Percentiles rank a stretch among this genome's conserved stretches.
phyloP scores from a whole-genome alignment of 2,797 vertebrate genomes.

The Gallinago solitaria region DNA sequence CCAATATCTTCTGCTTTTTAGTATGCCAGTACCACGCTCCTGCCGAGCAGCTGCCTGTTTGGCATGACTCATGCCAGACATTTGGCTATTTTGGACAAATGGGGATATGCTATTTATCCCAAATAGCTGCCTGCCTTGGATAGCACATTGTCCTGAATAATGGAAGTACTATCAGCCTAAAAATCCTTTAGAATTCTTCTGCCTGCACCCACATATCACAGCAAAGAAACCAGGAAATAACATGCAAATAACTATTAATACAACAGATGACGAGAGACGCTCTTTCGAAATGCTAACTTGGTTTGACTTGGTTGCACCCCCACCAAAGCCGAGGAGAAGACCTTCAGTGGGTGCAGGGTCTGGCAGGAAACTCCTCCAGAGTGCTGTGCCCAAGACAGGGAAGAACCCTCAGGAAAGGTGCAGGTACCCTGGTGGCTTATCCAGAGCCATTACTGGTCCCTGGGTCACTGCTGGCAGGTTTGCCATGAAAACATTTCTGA shows the following conservation, averaged over 20 bases:
- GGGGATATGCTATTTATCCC: constrained; percentile 48
- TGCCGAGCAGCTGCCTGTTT: constrained; percentile 20
- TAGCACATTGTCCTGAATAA: constrained; percentile 42
- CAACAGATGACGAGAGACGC: not conserved
- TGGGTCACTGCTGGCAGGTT: not conserved
- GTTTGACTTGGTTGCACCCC: not conserved
- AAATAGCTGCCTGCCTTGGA: constrained; percentile 44
- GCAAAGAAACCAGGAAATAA: constrained; percentile 24
- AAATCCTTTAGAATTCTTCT: constrained; percentile 29
- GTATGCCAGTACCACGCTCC: constrained; percentile 4
- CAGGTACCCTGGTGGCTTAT: not conserved
- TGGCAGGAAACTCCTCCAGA: not conserved
- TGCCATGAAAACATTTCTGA: not conserved
- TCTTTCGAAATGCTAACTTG: not conserved
- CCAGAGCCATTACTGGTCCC: accelerated
- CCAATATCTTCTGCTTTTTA: constrained; percentile 13
- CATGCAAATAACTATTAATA: constrained; percentile 30
- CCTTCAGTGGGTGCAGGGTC: not conserved
- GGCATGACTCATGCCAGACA: constrained; percentile 49
- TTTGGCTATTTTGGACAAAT: constrained; percentile 50
- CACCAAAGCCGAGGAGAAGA: not conserved
- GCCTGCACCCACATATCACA: constrained; percentile 13
- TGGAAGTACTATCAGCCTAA: constrained; percentile 31
- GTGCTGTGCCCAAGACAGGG: not conserved
- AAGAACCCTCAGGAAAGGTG: not conserved